Evolutionary conservation across 2,113 vertebrate genomes (phyloP), one percentile per base, ranked within the genome.

Genomic region (Bufo bufo): DNA sequence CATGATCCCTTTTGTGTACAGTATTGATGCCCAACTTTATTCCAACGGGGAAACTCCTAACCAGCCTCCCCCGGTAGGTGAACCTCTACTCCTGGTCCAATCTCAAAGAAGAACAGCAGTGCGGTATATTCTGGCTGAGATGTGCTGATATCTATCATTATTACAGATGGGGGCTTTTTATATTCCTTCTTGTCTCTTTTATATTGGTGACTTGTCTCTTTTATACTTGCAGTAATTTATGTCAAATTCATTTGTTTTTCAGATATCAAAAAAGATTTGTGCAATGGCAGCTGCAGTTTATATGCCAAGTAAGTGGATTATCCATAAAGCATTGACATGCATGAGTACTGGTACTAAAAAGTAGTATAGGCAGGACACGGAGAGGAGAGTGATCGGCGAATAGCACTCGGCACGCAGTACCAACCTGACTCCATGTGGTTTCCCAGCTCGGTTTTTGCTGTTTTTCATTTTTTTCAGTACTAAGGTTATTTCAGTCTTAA

Each of bases 271-370:
- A 87, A 89, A 77, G 95, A 98, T 47, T 90, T 95, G 66, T 98
- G 97, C 90, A 95, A 95, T 87, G 95, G 93, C 81, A 93, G 90
- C 65, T 98, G 97, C 91, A 95, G 96, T 45, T 90, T 93, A 33
- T 95, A 97, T 87, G 97, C 97, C 82, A 97, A 96, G 97, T 98
- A 95, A 96, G 97, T 95, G 87, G n/a, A 88, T 65, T 61, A 17
- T 45, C 16, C 10, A 33, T 71, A 63, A 6, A 19, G 13, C 2
- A 16, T 17, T 14, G 1, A 43, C 71, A 47, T 74, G 71, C 6
- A 74, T 47, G 6, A 14, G 71, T 17, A 14, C 9, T 33, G n/a
- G 9, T 17, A 72, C 23, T 72, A 3, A 1, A 45, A 6, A 33
- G 33, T 43, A 43, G 5, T 66, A 4, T n/a, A 4, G 11, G n/a